A percentile compares a stretch with the other conserved stretches of the same genome.
Evolutionary conservation across 2,113 vertebrate genomes (phyloP).

Genomic region (Crotalus helleri): DNA sequence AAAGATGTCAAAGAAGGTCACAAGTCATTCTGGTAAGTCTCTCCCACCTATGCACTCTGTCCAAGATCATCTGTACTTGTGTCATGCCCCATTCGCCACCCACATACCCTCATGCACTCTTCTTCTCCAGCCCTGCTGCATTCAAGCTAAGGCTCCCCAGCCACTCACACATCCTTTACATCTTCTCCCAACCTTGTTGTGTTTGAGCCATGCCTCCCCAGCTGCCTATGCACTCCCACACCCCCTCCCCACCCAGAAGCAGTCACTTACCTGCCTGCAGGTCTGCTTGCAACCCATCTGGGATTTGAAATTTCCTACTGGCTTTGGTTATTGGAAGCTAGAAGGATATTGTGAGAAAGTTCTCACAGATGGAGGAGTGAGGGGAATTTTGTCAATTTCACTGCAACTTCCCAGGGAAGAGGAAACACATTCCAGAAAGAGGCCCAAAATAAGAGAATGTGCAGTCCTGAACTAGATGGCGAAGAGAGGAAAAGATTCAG

Average conservation of each 20-base stretch:
- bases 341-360: not conserved
- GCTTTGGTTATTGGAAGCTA: not conserved
- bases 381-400: not conserved
- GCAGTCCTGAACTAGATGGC: not conserved
- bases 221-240: not conserved
- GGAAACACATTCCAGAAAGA: not conserved
- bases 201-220: not conserved
- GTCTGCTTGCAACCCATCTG: not conserved
- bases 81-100: not conserved
- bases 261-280: not conserved
- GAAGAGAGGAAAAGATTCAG: not conserved
- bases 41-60: not conserved
- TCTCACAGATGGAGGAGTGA: not conserved
- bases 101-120: not conserved
- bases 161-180: not conserved
- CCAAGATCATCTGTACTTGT: not conserved
- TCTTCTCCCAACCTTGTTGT: not conserved
- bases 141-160: not conserved
- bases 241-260: not conserved
- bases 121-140: not conserved
- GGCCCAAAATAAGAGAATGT: not conserved
- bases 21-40: not conserved
- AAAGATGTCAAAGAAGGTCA: not conserved
- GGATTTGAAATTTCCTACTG: not conserved
- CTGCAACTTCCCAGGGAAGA: not conserved